These are phyloP conservation scores for Mesochorus sp. DNA, from an alignment of 2,888 invertebrate species.

Conservation along the genomic window DNA sequence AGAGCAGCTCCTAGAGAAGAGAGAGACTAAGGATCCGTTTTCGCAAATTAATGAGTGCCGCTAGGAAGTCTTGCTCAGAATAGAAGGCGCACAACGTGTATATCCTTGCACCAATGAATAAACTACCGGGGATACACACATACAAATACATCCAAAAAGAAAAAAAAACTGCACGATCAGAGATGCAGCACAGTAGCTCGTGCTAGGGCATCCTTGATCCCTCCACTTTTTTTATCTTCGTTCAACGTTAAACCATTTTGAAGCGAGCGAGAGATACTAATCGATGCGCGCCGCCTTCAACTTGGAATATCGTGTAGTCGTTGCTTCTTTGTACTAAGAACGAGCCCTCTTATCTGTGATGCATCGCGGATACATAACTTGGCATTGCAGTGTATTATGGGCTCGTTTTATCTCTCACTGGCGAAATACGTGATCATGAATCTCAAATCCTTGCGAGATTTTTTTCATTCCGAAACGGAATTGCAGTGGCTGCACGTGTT, in stretches of 20 bases:
- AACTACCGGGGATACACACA: conserved; percentile 17
- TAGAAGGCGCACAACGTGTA: conserved; percentile 19
- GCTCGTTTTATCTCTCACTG: conserved; percentile 48
- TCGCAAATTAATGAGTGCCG: conserved; percentile 65
- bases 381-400: conserved; percentile 8
- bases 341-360: conserved; percentile 48
- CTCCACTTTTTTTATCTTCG: conserved; percentile 52
- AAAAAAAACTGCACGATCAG: neutral
- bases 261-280: conserved; percentile 50
- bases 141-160: neutral
- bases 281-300: conserved; percentile 54
- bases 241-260: conserved; percentile 17
- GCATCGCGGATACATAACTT: conserved; percentile 38
- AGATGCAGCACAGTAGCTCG: conserved; percentile 32
- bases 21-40: conserved; percentile 63
- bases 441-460: neutral
- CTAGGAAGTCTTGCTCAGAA: conserved; percentile 26
- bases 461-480: neutral
- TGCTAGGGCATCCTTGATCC: conserved; percentile 62
- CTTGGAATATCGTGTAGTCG: conserved; percentile 46
- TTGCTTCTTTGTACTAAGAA: conserved; percentile 31
- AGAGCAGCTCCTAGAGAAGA: conserved; percentile 19
- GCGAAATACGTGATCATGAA: conserved; percentile 18
- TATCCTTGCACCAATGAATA: conserved; percentile 34
- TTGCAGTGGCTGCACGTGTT: neutral